Evolutionary conservation across 2,888 invertebrate genomes (phyloP), one percentile per base, ranked within the genome.

Genomic region (Teinopalpus imperialis): DNA sequence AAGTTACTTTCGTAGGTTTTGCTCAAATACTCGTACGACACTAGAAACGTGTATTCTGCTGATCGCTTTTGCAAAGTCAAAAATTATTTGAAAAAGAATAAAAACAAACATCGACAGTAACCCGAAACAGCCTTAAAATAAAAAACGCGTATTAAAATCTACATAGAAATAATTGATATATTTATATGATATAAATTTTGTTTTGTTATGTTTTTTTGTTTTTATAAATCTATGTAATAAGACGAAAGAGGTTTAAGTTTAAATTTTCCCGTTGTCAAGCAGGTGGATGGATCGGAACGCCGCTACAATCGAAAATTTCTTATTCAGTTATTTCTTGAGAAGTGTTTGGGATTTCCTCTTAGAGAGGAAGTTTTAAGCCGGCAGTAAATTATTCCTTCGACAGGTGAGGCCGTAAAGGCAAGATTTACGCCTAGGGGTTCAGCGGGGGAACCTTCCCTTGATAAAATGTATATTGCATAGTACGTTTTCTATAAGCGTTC

Each of bases 351-450:
- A 82, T 86, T 86, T 83, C 76, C 80, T 78, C 73, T 75, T 64
- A 69, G 68, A 54, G 63, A 63, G 74, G 76, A 86, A 87, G 81
- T 87, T 88, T 87, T 86, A 85, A 88, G 85, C 81, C 72, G 66
- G 79, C 78, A 81, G 82, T 88, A 88, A 87, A 88, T 88, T 88
- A 87, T 86, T 83, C 82, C 69, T 77, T 85, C 82, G 87, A 86
- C 87, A 88, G 87, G 87, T 87, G 79, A 82, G 82, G 83, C 80
- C 77, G 87, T 87, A 83, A 85, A 86, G 81, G 85, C 69, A 83
- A 87, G 87, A 88, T 88, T 87, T 88, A 88, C 83, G 83, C 78
- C 72, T 65, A 69, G 67, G 74, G 82, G 74, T 74, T 70, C 75
- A 65, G 66, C 74, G 77, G 76, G 75, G 64, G 74, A 73, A 66